These are phyloP conservation scores for Rhodinocichla rosea DNA, from an alignment of 2,113 vertebrate genomes.

Conservation along the genomic window DNA sequence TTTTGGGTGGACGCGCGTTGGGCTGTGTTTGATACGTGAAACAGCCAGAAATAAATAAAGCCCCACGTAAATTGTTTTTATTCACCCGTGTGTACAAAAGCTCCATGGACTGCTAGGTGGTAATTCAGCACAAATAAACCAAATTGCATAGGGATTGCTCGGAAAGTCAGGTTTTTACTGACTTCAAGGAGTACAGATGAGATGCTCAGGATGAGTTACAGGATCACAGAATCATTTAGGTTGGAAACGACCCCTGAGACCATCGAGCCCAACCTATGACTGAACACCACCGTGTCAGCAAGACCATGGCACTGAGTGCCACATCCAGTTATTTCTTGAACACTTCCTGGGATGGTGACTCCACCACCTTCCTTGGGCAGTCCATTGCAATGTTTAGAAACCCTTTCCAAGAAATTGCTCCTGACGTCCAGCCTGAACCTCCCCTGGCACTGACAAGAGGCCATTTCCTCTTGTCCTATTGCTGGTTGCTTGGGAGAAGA, in stretches of 20 bases:
- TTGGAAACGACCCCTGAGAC: neutral
- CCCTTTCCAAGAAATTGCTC: neutral
- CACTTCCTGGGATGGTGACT: rapidly evolving
- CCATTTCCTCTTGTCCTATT: neutral
- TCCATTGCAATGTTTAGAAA: neutral
- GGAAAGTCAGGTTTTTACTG: neutral
- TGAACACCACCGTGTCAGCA: too few relatives aligned
- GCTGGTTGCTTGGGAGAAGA: neutral
- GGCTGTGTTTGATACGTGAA: rapidly evolving
- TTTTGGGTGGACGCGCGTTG: rapidly evolving
- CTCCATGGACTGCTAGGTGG: rapidly evolving
- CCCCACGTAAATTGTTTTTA: rapidly evolving
- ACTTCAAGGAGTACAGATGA: rapidly evolving
- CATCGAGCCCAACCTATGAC: neutral
- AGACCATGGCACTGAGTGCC: neutral
- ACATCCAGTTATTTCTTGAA: neutral
- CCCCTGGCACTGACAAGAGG: too few relatives aligned
- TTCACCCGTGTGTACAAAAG: rapidly evolving
- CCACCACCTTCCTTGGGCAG: neutral
- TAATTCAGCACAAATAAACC: neutral
- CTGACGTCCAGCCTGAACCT: too few relatives aligned
- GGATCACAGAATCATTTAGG: neutral
- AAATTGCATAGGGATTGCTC: neutral
- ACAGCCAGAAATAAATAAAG: too few relatives aligned
- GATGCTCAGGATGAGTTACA: neutral